These are phyloP conservation scores for Clangula hyemalis DNA, from an alignment of 2,797 vertebrate species.

Conservation along the genomic window DNA sequence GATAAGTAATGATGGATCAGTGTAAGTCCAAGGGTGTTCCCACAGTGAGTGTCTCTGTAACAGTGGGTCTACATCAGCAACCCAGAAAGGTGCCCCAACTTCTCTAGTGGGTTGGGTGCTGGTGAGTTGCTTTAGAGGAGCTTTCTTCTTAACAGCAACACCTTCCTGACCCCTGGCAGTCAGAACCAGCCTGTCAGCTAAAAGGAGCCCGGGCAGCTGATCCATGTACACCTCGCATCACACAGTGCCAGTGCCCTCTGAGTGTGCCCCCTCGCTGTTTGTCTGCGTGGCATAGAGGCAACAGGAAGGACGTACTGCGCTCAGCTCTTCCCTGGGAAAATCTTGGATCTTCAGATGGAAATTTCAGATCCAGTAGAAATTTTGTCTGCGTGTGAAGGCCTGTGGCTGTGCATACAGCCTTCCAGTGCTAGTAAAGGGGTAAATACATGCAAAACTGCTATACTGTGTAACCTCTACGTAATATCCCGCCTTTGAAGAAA, in stretches of 20 bases:
- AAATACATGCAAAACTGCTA: neutral
- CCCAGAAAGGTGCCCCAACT: neutral
- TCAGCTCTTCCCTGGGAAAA: neutral
- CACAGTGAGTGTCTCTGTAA: accelerated
- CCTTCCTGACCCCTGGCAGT: neutral
- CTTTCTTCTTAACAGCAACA: neutral
- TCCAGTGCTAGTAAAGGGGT: neutral
- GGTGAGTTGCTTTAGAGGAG: neutral
- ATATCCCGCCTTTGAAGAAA: neutral
- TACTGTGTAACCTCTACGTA: neutral
- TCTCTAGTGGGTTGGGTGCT: neutral
- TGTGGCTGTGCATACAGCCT: neutral
- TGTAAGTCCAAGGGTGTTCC: neutral
- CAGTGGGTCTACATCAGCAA: neutral
- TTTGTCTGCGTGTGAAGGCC: neutral
- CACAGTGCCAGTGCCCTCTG: neutral
- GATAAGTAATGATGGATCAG: neutral
- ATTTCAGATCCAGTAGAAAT: slow-evolving; percentile 1
- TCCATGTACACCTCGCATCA: neutral
- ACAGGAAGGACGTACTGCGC: neutral
- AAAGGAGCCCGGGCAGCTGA: neutral
- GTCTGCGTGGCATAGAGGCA: neutral
- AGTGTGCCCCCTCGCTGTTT: accelerated
- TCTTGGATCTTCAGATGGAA: neutral
- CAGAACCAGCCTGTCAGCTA: neutral